Evolutionary conservation across 2,797 vertebrate species (phyloP), one percentile per base, ranked within the genome.

Genomic region (Rhinatrema bivittatum): DNA sequence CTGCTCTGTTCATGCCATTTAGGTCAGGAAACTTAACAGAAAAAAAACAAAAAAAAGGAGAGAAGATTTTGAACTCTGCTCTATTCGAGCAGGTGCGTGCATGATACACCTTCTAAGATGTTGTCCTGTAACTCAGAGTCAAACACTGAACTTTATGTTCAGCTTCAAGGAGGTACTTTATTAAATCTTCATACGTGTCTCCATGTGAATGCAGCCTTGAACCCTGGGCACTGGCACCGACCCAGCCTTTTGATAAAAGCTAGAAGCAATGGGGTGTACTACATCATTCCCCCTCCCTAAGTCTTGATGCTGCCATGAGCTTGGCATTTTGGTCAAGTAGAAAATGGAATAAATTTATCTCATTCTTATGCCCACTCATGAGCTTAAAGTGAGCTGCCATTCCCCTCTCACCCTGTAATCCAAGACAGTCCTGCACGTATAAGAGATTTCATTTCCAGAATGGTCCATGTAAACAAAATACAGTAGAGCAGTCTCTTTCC

Each of bases 401-500:
- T 62, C n/a, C n/a, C n/a, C n/a, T 54, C 46, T 59, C 57, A 56
- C 50, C 33, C 51, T 43, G 21, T 39, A 40, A 42, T 13, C 36
- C 36, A 14, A 10, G 48, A n/a, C 60, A 54, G 53, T 65, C 54
- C 56, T 57, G 37, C 47, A 58, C 62, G 47, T 47, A 51, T 32
- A 52, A 52, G 32, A 20, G 40, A 58, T 42, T 45, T 59, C 65
- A 53, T 67, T 60, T 77, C 54, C 66, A 62, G 62, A 69, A 62
- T 73, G 62, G 81, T 86, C 76, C 81, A 82, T 82, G 81, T 82
- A 84, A 84, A 84, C 81, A 84, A 78, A 74, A 64, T 61, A 75
- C 75, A 76, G 70, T 62, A 67, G 68, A 56, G 59, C 46, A 76
- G 74, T 76, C 60, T 65, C 53, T 64, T 50, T 49, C 71, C 65